A percentile compares a stretch with the other conserved stretches of the same genome.
Conservation (phyloP, 2,888 invertebrate genomes). For the Limnephilus lunatus region DNA sequence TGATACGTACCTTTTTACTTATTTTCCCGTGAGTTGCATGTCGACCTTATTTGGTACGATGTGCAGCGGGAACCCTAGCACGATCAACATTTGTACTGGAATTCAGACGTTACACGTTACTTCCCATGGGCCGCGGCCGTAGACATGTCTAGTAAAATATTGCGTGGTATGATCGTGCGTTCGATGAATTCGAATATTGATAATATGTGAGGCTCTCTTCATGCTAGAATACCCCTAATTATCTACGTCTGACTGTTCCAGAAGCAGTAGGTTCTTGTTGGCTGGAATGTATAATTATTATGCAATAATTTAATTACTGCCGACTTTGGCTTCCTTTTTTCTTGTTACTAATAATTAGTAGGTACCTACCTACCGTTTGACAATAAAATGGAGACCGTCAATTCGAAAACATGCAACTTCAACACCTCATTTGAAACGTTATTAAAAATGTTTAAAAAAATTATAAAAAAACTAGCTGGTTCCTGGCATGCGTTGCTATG, state of each 20-base stretch:
- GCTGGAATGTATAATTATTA: not conserved
- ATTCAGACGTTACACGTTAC: not conserved
- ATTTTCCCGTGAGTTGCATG: not conserved
- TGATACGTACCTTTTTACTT: not conserved
- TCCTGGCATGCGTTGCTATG: too few species aligned
- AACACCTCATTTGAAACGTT: too few species aligned
- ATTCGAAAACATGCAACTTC: too few species aligned
- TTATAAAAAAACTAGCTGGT: too few species aligned
- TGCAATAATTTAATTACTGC: not conserved
- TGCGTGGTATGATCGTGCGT: not conserved
- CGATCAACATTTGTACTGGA: slow-evolving; percentile 4
- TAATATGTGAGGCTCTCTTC: slow-evolving; percentile 1
- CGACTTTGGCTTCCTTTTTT: not conserved
- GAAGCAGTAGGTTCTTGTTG: not conserved
- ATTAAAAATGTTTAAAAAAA: too few species aligned
- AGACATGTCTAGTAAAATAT: slow-evolving; percentile 8
- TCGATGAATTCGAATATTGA: not conserved
- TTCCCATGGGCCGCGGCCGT: not conserved
- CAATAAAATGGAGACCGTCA: not conserved
- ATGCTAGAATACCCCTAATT: not conserved
- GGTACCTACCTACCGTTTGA: not conserved
- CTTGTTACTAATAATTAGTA: not conserved
- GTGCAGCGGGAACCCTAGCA: not conserved
- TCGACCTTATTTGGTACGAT: not conserved
- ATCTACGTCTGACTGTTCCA: not conserved